Evolutionary conservation across 2,113 vertebrate species (phyloP), one percentile per base, ranked within the genome.

Genomic region (Boulengeromyrus knoepffleri): DNA sequence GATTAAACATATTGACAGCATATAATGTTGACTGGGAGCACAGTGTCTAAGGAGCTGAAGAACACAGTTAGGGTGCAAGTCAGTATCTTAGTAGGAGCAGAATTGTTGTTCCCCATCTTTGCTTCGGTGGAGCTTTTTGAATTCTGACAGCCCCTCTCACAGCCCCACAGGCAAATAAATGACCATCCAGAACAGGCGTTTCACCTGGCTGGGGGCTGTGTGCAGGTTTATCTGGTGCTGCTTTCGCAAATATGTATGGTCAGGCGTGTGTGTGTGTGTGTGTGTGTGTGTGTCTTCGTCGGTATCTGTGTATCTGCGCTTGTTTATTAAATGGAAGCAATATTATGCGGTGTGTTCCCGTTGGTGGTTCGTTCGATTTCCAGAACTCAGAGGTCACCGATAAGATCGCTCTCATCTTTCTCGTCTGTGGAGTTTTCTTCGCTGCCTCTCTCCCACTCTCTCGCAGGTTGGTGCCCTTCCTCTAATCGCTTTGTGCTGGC

Each of bases 391-490:
- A 66, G 15, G 21, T 74, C 66, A 31, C 53, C 9, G 53, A 13
- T 89, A 62, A 89, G 39, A 62, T 45, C 80, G 84, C n/a, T 53
- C 49, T 87, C 85, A 87, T 87, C 49, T 3, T 31, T 52, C n/a
- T 52, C 85, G n/a, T 52, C 15, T 1, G 19, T 89, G 17, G 2
- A 62, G 24, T 13, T 85, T 66, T 62, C 62, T 27, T 42, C 3
- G 2, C 46, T 39, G 15, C 45, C 58, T 77, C 21, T 46, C 56
- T 70, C 8, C 24, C 42, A 42, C 15, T 13, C 53, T 27, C 39
- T 58, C 53, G 36, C 50, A 70, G n/a, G 62, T 89, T 47, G 56
- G 5, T 36, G 24, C 50, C 49, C 19, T 52, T 52, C 47, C 85
- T 24, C 9, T 31, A 45, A 39, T 58, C 17, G 19, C 87, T 42